Conservation (phyloP, 2,888 invertebrate species). For the Monochamus alternatus region DNA sequence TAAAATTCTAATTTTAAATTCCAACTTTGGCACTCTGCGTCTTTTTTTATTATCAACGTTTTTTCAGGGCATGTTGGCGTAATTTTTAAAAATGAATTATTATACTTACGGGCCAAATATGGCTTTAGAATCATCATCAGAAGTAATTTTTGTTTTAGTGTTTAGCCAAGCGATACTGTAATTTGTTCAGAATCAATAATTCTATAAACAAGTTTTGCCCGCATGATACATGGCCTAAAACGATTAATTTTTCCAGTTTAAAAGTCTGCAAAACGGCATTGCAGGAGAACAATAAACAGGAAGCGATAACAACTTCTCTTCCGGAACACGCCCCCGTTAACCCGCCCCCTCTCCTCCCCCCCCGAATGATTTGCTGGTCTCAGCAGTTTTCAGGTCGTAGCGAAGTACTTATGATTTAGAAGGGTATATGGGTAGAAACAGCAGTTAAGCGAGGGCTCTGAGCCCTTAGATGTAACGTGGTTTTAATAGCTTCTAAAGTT, state of each 20-base stretch:
- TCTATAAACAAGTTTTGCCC: too few species aligned
- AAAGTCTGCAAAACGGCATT: conserved; percentile 1
- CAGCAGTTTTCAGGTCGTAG: conserved; percentile 21
- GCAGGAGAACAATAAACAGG: conserved; percentile 15
- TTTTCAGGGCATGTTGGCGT: too few species aligned
- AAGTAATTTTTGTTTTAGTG: too few species aligned
- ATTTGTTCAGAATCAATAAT: too few species aligned
- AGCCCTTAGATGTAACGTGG: conserved; percentile 50
- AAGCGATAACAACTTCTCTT: conserved; percentile 16
- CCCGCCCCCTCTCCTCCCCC: neutral
- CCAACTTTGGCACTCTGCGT: too few species aligned
- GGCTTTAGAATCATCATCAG: too few species aligned
- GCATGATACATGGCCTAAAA: neutral
- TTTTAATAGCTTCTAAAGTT: conserved; percentile 53
- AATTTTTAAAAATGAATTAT: too few species aligned
- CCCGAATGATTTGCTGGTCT: conserved; percentile 10
- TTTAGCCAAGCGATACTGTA: too few species aligned
- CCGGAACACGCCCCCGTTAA: neutral
- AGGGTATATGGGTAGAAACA: conserved; percentile 5
- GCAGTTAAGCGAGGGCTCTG: neutral
- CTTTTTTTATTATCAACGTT: too few species aligned
- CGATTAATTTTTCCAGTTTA: conserved; percentile 3
- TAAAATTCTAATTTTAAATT: too few species aligned
- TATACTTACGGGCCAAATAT: too few species aligned
- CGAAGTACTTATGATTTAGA: conserved; percentile 30